Conservation (phyloP, 2,797 vertebrate genomes). For the Acanthopagrus latus region DNA sequence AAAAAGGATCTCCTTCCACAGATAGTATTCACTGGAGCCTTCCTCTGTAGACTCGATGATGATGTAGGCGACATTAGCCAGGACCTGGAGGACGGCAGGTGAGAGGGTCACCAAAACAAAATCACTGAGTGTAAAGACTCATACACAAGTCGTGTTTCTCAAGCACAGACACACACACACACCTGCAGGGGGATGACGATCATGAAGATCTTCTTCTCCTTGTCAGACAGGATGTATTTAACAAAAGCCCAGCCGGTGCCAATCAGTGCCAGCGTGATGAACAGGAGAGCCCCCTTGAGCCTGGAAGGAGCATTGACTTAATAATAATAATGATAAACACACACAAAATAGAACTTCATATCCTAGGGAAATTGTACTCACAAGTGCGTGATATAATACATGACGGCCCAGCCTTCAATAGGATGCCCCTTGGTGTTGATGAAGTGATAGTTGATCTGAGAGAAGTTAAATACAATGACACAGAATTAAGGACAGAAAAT, state of each 20-base stretch:
- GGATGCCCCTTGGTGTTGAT: slow-evolving; percentile 89
- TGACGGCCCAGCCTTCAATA: slow-evolving; percentile 89
- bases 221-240: slow-evolving; percentile 91
- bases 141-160: neutral
- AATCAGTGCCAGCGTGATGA: slow-evolving; percentile 91
- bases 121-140: neutral
- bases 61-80: slow-evolving; percentile 89
- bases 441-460: slow-evolving; percentile 91
- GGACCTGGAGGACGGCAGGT: slow-evolving; percentile 64
- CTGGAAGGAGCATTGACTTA: slow-evolving; percentile 65
- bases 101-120: neutral
- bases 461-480: neutral
- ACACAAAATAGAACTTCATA: accelerated
- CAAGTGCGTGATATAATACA: slow-evolving; percentile 92
- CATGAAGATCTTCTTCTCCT: slow-evolving; percentile 93
- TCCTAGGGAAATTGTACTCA: slow-evolving; percentile 70
- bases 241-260: slow-evolving; percentile 91
- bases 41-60: slow-evolving; percentile 90
- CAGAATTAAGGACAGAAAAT: neutral
- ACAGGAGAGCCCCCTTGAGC: slow-evolving; percentile 91
- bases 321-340: neutral
- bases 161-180: slow-evolving; percentile 7
- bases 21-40: slow-evolving; percentile 86
- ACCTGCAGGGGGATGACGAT: slow-evolving; percentile 90
- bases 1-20: slow-evolving; percentile 91